Base-by-base conservation (phyloP, 2,888 invertebrate species). In the Fragum fragum region DNA sequence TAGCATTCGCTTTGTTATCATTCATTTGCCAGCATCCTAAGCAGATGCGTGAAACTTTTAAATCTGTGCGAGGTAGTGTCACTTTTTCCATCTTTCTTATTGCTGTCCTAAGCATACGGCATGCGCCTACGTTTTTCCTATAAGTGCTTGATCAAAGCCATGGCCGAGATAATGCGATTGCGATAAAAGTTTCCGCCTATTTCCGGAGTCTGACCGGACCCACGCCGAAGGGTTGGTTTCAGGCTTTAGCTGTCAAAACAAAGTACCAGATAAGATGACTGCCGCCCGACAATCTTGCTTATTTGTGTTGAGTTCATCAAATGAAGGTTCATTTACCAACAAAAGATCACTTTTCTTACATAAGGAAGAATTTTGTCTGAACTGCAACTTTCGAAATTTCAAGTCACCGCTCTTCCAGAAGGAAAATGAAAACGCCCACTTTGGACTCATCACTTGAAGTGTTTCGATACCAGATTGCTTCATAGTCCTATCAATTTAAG, bases 21-120 rank as follows among this genome's bases (percentile, higher is more conserved):
- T 94, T 94, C 79, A 94, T 93, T 84, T 94, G 93, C 94, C 94
- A 94, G 70, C 90, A 90, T 47, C 94, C 94, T 26, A 93, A 75
- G 81, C 93, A 94, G 32, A 94, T 81, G 16, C 88, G 89, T 16
- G 94, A 92, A 0, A 94, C 94, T 29, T 89, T 87, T 21, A 94
- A 83, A 59, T 93, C 92, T 29, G 91, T 91, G 11, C 91, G 91
- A 26, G 90, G 89, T 16, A 94, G 76, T 16, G 85, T 88, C 6
- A 91, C 81, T 21, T 74, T 79, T 32, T 86, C 83, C 86, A 86
- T 86, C 63, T 76, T 80, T 39, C 42, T 42, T 21, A 66, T 66
- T 39, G 36, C 39, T 66, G 66, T 36, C 61, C 61, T 14, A 7
- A 61, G 26, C 61, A 61, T 61, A 3, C 61, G 36, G 61, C 16